Percentiles rank a stretch among this genome's conserved stretches.
Evolutionary conservation across 2,797 vertebrate genomes (phyloP).

Genomic region (Brachyrhaphis roseni): DNA sequence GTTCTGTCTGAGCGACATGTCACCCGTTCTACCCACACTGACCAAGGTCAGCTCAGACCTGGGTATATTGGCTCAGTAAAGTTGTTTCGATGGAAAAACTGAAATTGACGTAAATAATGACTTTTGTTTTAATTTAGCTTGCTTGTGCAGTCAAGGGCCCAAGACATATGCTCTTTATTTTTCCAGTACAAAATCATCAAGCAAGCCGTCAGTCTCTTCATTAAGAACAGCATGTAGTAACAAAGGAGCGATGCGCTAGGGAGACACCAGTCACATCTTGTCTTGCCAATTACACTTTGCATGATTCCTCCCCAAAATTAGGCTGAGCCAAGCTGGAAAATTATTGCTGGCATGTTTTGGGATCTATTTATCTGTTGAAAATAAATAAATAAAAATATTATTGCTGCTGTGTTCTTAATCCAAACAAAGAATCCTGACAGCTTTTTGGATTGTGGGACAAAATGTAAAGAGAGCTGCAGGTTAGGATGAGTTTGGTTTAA

Average conservation of each 20-base stretch:
- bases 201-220: constrained; percentile 59
- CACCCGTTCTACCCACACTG: constrained; percentile 63
- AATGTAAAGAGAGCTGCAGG: constrained; percentile 29
- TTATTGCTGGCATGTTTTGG: constrained; percentile 84
- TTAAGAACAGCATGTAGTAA: constrained; percentile 72
- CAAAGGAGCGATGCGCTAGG: constrained; percentile 70
- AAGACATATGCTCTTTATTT: constrained; percentile 34
- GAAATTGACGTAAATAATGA: not conserved
- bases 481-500: constrained; percentile 47
- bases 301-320: constrained; percentile 85
- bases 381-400: constrained; percentile 72
- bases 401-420: constrained; percentile 82
- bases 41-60: constrained; percentile 55
- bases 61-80: constrained; percentile 54
- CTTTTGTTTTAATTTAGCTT: constrained; percentile 28
- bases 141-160: constrained; percentile 14
- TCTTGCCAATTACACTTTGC: constrained; percentile 85
- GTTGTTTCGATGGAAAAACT: constrained; percentile 2
- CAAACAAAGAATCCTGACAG: constrained; percentile 74
- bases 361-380: constrained; percentile 82
- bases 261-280: constrained; percentile 79
- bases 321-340: constrained; percentile 83
- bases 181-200: constrained; percentile 58
- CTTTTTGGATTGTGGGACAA: constrained; percentile 63
- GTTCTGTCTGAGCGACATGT: constrained; percentile 32